phyloP scores from a whole-genome alignment of 2,888 invertebrate species.

The Ormyrus pomaceus region DNA sequence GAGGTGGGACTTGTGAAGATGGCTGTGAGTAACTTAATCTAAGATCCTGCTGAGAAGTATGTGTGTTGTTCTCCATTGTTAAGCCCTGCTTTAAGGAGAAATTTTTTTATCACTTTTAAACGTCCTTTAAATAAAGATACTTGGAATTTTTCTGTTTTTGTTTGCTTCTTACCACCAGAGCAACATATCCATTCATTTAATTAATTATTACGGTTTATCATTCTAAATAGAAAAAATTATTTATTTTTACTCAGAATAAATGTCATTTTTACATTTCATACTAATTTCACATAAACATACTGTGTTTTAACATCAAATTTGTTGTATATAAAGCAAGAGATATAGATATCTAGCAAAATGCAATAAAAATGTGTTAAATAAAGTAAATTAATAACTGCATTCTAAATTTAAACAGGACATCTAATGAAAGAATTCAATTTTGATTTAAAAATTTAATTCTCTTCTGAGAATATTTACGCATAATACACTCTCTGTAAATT shows the following conservation, averaged over 20 bases:
- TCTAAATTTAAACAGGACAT: not conserved
- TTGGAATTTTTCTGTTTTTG: not conserved
- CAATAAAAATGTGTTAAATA: not conserved
- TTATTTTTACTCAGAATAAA: conserved; percentile 9
- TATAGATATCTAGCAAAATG: no score
- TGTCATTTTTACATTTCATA: not conserved
- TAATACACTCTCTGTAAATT: not conserved
- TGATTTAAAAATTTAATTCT: not conserved
- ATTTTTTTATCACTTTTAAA: conserved; percentile 26
- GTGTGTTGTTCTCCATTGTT: conserved; percentile 81
- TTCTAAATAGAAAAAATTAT: conserved; percentile 9
- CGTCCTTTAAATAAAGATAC: not conserved
- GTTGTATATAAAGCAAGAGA: not conserved
- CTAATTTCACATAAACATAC: conserved; percentile 6
- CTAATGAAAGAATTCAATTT: not conserved
- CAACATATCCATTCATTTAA: not conserved
- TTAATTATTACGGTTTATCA: conserved; percentile 8
- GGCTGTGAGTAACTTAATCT: conserved; percentile 72
- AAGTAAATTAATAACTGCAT: not conserved
- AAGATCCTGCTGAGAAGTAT: conserved; percentile 78
- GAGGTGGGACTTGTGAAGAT: conserved; percentile 61
- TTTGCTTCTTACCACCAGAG: conserved; percentile 12
- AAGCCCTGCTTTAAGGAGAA: conserved; percentile 76
- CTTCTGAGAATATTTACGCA: not conserved
- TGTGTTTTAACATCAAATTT: conserved; percentile 23